Base-by-base conservation (phyloP, 2,797 vertebrate genomes). In the Rhinatrema bivittatum region DNA sequence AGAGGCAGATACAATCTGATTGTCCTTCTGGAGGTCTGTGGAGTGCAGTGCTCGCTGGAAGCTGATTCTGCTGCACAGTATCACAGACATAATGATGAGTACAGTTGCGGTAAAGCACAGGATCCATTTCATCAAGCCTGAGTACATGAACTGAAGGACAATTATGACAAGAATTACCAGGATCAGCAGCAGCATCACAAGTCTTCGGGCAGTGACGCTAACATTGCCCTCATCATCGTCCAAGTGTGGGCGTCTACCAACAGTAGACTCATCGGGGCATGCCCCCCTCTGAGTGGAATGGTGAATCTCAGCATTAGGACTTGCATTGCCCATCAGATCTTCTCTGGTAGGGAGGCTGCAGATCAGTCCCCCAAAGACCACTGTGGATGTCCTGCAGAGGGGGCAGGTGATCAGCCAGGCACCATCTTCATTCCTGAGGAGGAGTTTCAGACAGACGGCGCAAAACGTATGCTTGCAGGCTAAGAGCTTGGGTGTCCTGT, bases 381-480 rank as follows among this genome's bases (percentile, higher is more conserved):
- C 2, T 0, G 81, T 82, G 52, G 38, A 19, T 7, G 65, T 66
- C 30, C 84, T 60, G 57, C 81, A 85, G 9, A 84, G 63, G 0
- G 84, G 85, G 22, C 81, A 86, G 36, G 14, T 41, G 57, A 87
- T 38, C 4, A 30, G 17, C 81, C 84, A 86, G 42, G 38, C 19
- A 2, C 17, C 39, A 2, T 49, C 42, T 4, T 70, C 63, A 5
- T 65, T 46, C 1, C 50, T 60, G 20, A 81, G 44, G 26, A 85
- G 62, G 6, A 83, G 71, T 41, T 79, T 83, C 32, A 86, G 62
- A 50, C 82, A 85, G 17, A 76, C 4, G 0, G 68, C 68, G 0
- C 84, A 85, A 65, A 87, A 87, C 37, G 52, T 0, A 0, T 85
- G 82, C 20, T 70, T 70, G 47, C 82, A 86, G 21, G 59, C 52